phyloP scores from a whole-genome alignment of 1,140 invertebrate genomes.

The Pogonognathellus flavescens region DNA sequence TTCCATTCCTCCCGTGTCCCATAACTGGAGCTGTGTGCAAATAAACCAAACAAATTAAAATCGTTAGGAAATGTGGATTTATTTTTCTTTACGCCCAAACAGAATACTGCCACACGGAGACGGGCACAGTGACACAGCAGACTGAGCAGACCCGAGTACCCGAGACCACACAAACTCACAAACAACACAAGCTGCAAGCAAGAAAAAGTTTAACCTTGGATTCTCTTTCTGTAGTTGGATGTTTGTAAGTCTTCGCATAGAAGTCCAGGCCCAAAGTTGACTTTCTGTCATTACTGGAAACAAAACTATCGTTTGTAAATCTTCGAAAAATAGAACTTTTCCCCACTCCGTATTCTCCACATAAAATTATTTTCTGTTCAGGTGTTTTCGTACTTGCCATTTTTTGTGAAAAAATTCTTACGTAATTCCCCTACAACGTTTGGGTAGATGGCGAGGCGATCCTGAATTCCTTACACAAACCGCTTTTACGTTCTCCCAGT shows the following conservation, averaged over 20 bases:
- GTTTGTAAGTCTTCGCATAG: constrained; percentile 82
- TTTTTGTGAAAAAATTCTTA: constrained; percentile 38
- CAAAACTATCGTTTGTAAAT: constrained; percentile 90
- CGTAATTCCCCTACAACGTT: background rate
- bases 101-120: background rate
- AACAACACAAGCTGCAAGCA: too few relatives aligned
- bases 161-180: too few relatives aligned
- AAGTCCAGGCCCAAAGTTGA: constrained; percentile 93
- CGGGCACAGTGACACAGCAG: too few relatives aligned
- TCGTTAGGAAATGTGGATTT: too few relatives aligned
- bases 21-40: constrained; percentile 83
- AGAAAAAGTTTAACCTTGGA: constrained; percentile 9
- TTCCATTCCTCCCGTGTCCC: constrained; percentile 96
- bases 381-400: constrained; percentile 57
- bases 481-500: background rate
- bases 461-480: background rate
- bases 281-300: constrained; percentile 77
- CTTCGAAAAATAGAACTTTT: constrained; percentile 93
- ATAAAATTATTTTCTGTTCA: constrained; percentile 86
- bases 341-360: constrained; percentile 95
- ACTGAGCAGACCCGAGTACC: too few relatives aligned
- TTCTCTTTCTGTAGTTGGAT: constrained; percentile 24
- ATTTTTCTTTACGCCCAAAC: background rate
- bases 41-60: background rate
- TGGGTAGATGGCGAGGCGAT: background rate